phyloP scores from a whole-genome alignment of 2,113 vertebrate species.

The Apistogramma diplotaenia region DNA sequence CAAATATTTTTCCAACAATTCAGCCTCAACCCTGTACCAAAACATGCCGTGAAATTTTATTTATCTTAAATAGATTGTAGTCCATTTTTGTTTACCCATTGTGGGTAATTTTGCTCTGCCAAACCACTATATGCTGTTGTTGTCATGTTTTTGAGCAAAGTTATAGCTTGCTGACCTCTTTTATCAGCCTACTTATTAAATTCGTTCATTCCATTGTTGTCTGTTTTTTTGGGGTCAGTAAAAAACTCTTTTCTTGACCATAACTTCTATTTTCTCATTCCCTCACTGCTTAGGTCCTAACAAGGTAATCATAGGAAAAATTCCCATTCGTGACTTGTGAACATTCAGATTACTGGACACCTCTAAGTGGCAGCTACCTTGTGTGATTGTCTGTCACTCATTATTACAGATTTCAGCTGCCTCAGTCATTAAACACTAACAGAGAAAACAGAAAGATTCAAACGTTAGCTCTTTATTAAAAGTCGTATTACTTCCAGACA shows the following conservation, averaged over 20 bases:
- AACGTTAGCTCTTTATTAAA: neutral
- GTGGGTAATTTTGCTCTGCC: neutral
- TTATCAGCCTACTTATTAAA: neutral
- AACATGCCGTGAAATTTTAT: neutral
- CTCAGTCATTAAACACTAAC: neutral
- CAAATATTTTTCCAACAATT: neutral
- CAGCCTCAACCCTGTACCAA: neutral
- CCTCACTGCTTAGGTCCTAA: neutral
- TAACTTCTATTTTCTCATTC: neutral
- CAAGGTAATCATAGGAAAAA: neutral
- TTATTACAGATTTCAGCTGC: neutral
- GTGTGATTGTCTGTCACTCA: neutral
- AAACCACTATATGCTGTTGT: neutral
- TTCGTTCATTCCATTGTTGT: neutral
- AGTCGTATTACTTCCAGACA: neutral
- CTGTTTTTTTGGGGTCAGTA: neutral
- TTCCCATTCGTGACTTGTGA: neutral
- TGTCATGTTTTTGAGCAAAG: neutral
- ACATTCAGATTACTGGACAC: neutral
- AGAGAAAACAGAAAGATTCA: neutral
- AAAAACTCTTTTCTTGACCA: neutral
- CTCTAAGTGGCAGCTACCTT: neutral
- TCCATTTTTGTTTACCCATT: neutral
- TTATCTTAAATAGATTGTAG: neutral
- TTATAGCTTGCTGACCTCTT: neutral